Base-by-base conservation (phyloP, 2,113 vertebrate species). In the Malurus elegans region DNA sequence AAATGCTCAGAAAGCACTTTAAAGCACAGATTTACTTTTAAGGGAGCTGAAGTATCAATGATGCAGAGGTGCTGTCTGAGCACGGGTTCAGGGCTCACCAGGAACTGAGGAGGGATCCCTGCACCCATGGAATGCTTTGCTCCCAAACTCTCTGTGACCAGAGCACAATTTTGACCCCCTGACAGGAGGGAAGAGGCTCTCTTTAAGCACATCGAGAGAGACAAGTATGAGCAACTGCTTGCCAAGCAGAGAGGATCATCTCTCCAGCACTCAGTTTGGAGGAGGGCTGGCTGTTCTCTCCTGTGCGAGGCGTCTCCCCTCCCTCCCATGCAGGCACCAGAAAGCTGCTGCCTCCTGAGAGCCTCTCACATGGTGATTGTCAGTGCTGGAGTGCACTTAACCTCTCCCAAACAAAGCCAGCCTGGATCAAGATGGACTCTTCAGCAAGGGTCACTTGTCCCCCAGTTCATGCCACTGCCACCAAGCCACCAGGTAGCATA, bases 381-480 rank as follows among this genome's bases (percentile, higher is more conserved):
- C 72, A 89, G 76, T 7, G 1, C 70, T 95, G 81, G 82, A 95
- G 85, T 86, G 85, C 90, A 86, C 84, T 95, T 96, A 83, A 79
- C 86, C 91, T 91, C 36, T 65, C 40, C 48, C 2, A 8, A 53
- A 93, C 58, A 88, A 95, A 81, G 87, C 48, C 65, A 67, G 73
- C 6, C 8, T 1, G 4, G 64, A 80, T 44, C 47, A 64, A 66
- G 65, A 70, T 18, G 3, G 38, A 69, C 71, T 85, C 64, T 93
- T 91, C 51, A 93, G 57, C 70, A 73, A 92, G 24, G 65, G 45
- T 64, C 3, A 8, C 54, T 50, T 90, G 66, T 76, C 26, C 31
- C 38, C 36, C 44, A 38, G 80, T 26, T 92, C 53, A 67, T 14
- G 26, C 36, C 15, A 70, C 38, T 89, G 71, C 53, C 70, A 83